Evolutionary conservation across 1,140 invertebrate genomes (phyloP).

Genomic region (Cyphomyrmex costatus): DNA sequence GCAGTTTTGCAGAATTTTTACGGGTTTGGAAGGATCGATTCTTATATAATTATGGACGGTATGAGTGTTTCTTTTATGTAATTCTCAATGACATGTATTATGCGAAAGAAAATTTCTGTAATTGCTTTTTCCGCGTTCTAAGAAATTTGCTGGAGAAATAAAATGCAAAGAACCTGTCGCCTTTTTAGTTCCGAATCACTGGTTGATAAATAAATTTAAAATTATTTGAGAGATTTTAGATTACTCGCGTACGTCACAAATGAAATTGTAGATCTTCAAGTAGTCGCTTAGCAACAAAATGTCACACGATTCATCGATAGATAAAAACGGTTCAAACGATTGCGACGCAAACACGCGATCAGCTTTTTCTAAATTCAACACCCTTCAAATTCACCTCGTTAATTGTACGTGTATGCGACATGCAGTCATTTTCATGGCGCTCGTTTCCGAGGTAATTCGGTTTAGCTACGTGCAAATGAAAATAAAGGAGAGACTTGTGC

Average conservation of each 20-base stretch:
- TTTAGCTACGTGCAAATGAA: constrained; percentile 52
- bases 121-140: background rate
- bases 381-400: constrained; percentile 31
- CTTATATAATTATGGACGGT: too few relatives aligned
- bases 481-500: constrained; percentile 8
- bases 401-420: constrained; percentile 39
- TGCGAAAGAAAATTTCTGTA: background rate
- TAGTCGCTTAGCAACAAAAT: background rate
- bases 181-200: background rate
- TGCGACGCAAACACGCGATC: background rate
- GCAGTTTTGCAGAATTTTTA: background rate
- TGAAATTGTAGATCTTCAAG: background rate
- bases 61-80: background rate
- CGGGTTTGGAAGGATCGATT: background rate
- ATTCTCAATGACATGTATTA: background rate
- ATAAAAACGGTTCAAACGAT: constrained; percentile 14
- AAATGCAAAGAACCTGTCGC: background rate
- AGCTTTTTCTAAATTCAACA: background rate
- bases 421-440: constrained; percentile 26
- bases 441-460: constrained; percentile 48
- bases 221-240: background rate
- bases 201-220: background rate
- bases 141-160: background rate
- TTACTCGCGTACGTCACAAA: background rate
- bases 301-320: background rate